Evolutionary conservation across 1,140 invertebrate species (phyloP).

Genomic region (Cataglyphis hispanica): DNA sequence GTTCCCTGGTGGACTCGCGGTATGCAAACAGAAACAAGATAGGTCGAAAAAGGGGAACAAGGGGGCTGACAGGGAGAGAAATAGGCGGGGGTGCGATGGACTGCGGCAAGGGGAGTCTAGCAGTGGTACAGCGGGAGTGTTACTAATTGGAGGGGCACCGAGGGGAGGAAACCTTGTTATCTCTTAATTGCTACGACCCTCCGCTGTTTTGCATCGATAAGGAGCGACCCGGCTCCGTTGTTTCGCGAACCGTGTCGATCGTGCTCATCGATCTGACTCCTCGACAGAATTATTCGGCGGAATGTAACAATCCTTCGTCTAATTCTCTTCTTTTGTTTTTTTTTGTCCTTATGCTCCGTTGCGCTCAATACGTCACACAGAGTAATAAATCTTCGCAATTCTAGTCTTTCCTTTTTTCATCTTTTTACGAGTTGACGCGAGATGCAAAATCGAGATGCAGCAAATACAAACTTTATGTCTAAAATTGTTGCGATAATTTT

Average conservation of each 20-base stretch:
- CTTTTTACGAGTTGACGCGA: no score
- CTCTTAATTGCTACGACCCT: slow-evolving; percentile 87
- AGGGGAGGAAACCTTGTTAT: slow-evolving; percentile 86
- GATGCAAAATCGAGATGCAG: no score
- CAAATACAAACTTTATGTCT: no score
- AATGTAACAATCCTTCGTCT: slow-evolving; percentile 6
- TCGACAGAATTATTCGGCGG: slow-evolving; percentile 31
- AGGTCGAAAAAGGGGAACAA: slow-evolving; percentile 19
- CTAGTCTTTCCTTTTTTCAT: no score
- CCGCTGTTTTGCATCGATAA: slow-evolving; percentile 86
- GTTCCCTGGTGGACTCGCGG: slow-evolving; percentile 62
- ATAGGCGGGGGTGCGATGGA: slow-evolving; percentile 16
- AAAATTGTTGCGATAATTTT: no score
- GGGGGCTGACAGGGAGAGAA: background rate
- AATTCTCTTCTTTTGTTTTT: background rate
- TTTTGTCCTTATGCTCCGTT: no score
- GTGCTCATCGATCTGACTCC: slow-evolving; percentile 58
- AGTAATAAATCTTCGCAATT: no score
- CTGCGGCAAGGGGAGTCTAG: slow-evolving; percentile 66
- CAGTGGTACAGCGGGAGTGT: slow-evolving; percentile 73
- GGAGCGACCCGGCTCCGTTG: slow-evolving; percentile 63
- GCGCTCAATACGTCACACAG: no score
- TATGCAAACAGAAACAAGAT: slow-evolving; percentile 68
- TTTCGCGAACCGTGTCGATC: slow-evolving; percentile 51
- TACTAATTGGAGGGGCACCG: slow-evolving; percentile 86